phyloP scores from a whole-genome alignment of 2,113 vertebrate species.

The Dipodomys merriami region DNA sequence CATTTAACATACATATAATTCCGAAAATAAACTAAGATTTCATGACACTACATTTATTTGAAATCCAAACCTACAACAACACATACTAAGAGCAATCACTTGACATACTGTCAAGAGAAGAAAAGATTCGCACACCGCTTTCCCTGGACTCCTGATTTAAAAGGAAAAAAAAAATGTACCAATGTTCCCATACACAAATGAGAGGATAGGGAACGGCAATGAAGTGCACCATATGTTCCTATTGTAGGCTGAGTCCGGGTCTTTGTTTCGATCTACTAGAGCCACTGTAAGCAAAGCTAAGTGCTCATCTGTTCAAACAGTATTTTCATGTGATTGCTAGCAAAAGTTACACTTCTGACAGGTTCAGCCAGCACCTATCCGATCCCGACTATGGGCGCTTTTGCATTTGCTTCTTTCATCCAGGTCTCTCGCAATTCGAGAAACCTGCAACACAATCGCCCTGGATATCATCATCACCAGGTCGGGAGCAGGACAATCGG shows the following conservation, averaged over 20 bases:
- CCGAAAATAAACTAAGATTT: constrained; percentile 31
- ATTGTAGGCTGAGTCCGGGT: constrained; percentile 43
- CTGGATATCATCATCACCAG: constrained; percentile 36
- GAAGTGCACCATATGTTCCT: constrained; percentile 47
- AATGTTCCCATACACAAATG: constrained; percentile 29
- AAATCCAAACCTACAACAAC: not conserved
- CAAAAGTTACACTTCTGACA: constrained; percentile 68
- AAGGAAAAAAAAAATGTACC: not conserved
- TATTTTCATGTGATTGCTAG: constrained; percentile 29
- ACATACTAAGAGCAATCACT: not conserved
- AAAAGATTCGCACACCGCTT: not conserved
- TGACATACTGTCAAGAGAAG: accelerated
- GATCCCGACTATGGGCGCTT: not conserved
- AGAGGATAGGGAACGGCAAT: constrained; percentile 38
- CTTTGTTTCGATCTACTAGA: constrained; percentile 61
- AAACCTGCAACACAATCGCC: constrained; percentile 51
- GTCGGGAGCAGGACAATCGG: constrained; percentile 51
- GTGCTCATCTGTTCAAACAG: not conserved
- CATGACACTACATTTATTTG: not conserved
- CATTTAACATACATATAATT: not conserved
- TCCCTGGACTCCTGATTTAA: not conserved
- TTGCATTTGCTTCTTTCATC: not conserved
- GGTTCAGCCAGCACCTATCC: constrained; percentile 5
- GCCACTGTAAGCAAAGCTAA: not conserved
- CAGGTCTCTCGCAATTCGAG: not conserved